Base-by-base conservation (phyloP, 2,797 vertebrate genomes). In the Tinamus major region DNA sequence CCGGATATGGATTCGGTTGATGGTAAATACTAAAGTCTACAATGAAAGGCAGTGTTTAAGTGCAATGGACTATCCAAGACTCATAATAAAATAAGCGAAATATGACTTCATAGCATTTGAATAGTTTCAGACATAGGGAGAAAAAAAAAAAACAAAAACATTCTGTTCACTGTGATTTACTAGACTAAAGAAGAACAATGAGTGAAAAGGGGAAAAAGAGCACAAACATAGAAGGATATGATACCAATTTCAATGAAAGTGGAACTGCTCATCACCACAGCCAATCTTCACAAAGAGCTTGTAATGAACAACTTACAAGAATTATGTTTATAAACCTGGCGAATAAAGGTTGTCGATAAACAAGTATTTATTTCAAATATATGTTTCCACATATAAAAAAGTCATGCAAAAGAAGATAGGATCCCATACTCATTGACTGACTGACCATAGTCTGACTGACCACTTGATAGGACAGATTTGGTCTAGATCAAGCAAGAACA, bases 401-500 rank as follows among this genome's bases (percentile, higher is more conserved):
- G 62, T 78, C 51, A 74, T 4, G 81, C 21, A 72, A 68, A 86
- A 77, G 51, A 93, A 11, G 24, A 75, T 12, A 69, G 9, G 49
- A 61, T 55, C 42, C 59, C 46, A 46, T 15, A 21, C 35, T 94
- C 90, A 69, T 16, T 59, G 49, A 84, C 23, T 41, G 41, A 79
- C 3, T 86, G 80, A 88, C 26, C 70, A 41, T 41, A 13, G 12
- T 48, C 70, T 88, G 80, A 90, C 88, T 89, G 63, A 90, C 79
- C 51, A 63, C 80, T 49, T 70, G 61, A 42, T 48, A 85, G 81
- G 64, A 70, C 56, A 89, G 48, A 82, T 77, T 37, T 89, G 42
- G 86, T 49, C 71, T 84, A 53, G 27, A 95, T 79, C 56, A 87
- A 85, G 70, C 59, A 78, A 72, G 33, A 93, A 81, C 13, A 92